Conservation (phyloP, 2,113 vertebrate genomes). For the Litocranius walleri region DNA sequence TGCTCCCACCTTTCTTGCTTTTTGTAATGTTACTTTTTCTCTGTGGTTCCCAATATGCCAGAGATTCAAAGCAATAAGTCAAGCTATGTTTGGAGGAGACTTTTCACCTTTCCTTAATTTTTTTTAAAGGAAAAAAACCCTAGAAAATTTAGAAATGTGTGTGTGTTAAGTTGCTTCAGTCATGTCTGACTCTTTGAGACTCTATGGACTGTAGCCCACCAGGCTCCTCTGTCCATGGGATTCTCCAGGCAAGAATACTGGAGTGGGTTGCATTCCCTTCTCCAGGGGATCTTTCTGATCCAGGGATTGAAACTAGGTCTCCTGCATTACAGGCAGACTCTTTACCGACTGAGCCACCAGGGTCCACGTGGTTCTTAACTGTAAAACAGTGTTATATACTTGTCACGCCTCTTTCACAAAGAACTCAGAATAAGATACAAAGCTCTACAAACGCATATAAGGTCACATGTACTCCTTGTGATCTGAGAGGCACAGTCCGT, state of each 20-base stretch:
- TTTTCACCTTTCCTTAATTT: not conserved
- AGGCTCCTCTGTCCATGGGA: not conserved
- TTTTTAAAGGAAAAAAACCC: not conserved
- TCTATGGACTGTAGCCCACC: not conserved
- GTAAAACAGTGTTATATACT: not conserved
- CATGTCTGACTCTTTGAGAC: not conserved
- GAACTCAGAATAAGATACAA: not conserved
- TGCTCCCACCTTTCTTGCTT: not conserved
- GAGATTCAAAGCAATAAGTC: not conserved
- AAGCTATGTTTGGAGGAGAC: not conserved
- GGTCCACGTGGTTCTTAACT: not conserved
- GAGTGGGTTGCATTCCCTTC: not conserved
- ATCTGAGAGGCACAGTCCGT: not conserved
- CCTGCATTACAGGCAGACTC: not conserved
- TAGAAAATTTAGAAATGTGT: not conserved
- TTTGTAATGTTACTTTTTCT: not conserved
- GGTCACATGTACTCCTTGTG: not conserved
- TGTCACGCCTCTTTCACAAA: not conserved
- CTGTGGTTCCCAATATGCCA: not conserved
- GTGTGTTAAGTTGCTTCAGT: not conserved
- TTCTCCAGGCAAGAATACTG: not conserved
- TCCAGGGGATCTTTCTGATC: not conserved
- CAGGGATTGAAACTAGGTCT: not conserved
- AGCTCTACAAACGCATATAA: not conserved
- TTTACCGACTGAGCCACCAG: not conserved